Percentiles rank a stretch among this genome's conserved stretches.
phyloP scores from a whole-genome alignment of 2,888 invertebrate species.

The Leptarthrus brevirostris region DNA sequence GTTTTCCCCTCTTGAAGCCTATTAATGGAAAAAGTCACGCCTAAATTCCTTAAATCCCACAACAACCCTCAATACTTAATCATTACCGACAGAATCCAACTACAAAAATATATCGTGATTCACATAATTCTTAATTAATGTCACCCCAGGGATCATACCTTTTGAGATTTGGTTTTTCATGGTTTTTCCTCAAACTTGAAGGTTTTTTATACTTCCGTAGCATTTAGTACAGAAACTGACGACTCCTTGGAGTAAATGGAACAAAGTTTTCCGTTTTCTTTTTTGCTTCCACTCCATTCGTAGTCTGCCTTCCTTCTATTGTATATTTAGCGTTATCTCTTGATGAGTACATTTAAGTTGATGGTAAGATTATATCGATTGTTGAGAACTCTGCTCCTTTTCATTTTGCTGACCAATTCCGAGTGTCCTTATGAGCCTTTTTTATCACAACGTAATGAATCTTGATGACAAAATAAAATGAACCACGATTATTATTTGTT shows the following conservation, averaged over 20 bases:
- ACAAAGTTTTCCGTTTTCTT: constrained; percentile 21
- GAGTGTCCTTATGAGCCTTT: constrained; percentile 16
- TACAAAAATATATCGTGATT: constrained; percentile 52
- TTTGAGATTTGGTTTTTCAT: constrained; percentile 41
- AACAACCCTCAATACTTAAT: constrained; percentile 42
- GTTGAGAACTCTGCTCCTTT: constrained; percentile 9
- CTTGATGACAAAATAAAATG: constrained; percentile 30
- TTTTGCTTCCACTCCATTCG: neutral
- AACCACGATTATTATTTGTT: constrained; percentile 44
- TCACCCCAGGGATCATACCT: constrained; percentile 50
- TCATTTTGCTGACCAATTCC: constrained; percentile 44
- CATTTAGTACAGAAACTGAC: constrained; percentile 22
- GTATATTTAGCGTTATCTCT: constrained; percentile 48
- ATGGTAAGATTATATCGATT: constrained; percentile 50
- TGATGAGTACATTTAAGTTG: constrained; percentile 49
- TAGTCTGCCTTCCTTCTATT: constrained; percentile 9
- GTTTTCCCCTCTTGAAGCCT: neutral
- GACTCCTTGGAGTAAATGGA: constrained; percentile 31
- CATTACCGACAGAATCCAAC: constrained; percentile 22
- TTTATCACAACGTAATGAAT: constrained; percentile 43
- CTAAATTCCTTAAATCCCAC: constrained; percentile 38
- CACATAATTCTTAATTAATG: constrained; percentile 54
- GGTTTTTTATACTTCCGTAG: constrained; percentile 21
- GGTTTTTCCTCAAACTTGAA: neutral
- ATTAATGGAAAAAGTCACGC: constrained; percentile 26